Evolutionary conservation across 1,140 invertebrate genomes (phyloP).

Genomic region (Drosophila carrolli): DNA sequence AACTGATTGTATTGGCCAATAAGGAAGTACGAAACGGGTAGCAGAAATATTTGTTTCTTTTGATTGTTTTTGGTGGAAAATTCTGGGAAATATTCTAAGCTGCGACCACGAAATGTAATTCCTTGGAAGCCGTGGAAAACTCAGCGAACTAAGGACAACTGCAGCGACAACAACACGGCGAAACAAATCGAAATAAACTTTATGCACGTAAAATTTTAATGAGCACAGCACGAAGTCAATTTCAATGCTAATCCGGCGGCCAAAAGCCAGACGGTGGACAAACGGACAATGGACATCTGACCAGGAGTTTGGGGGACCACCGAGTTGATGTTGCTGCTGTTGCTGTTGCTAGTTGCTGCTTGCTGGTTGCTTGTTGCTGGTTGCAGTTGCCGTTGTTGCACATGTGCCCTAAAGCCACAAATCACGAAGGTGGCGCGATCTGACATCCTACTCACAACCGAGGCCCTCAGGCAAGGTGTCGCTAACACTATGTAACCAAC

Average conservation of each 20-base stretch:
- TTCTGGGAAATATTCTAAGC: slow-evolving; percentile 58
- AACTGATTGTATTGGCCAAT: slow-evolving; percentile 41
- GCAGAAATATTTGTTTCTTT: slow-evolving; percentile 29
- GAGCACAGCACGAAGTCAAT: slow-evolving; percentile 83
- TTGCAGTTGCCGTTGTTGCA: slow-evolving; percentile 42
- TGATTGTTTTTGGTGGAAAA: slow-evolving; percentile 35
- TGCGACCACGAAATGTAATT: slow-evolving; percentile 47
- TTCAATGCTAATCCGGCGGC: slow-evolving; percentile 82
- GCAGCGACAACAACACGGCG: slow-evolving; percentile 40
- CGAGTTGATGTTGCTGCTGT: slow-evolving; percentile 34
- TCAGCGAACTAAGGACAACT: slow-evolving; percentile 26
- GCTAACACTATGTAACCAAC: slow-evolving; percentile 32
- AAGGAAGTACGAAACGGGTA: slow-evolving; percentile 62
- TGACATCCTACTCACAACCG: slow-evolving; percentile 71
- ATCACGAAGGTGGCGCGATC: slow-evolving; percentile 80
- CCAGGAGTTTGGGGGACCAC: slow-evolving; percentile 67
- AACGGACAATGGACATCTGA: slow-evolving; percentile 45
- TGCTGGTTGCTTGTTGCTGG: slow-evolving; percentile 6
- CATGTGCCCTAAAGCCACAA: slow-evolving; percentile 76
- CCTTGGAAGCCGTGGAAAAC: slow-evolving; percentile 43
- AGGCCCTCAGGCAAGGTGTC: slow-evolving; percentile 68
- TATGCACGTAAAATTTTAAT: slow-evolving; percentile 84
- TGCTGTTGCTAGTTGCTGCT: slow-evolving; percentile 2
- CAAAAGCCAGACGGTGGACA: slow-evolving; percentile 53
- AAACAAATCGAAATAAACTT: slow-evolving; percentile 78